phyloP scores from a whole-genome alignment of 1,140 invertebrate species.

The Aphelenchoides fujianensis region DNA sequence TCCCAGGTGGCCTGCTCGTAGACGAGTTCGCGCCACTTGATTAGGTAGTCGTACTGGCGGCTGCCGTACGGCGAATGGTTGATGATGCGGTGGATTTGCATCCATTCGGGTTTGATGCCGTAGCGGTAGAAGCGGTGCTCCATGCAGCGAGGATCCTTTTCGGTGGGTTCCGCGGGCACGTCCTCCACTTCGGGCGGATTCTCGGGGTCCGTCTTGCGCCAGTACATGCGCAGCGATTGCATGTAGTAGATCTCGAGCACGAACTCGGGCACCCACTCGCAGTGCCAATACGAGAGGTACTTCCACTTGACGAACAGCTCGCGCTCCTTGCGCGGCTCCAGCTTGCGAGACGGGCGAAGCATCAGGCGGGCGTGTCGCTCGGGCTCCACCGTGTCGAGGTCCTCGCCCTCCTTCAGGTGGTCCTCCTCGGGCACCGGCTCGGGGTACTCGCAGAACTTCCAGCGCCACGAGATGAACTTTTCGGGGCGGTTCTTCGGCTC shows the following conservation, averaged over 20 bases:
- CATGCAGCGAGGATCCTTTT: conserved; percentile 62
- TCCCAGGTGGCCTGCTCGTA: conserved; percentile 99
- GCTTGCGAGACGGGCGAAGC: conserved; percentile 52
- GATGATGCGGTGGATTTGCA: conserved; percentile 86
- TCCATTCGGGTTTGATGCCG: conserved; percentile 95
- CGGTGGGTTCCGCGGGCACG: conserved; percentile 54
- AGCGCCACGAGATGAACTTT: conserved; percentile 94
- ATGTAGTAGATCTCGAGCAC: conserved; percentile 95
- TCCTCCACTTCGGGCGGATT: conserved; percentile 91
- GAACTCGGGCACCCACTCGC: conserved; percentile 92
- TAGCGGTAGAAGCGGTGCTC: conserved; percentile 69
- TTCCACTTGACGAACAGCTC: conserved; percentile 98
- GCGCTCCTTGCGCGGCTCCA: conserved; percentile 67
- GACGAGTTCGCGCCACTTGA: conserved; percentile 96
- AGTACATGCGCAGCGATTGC: conserved; percentile 86
- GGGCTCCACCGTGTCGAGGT: conserved; percentile 43
- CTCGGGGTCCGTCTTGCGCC: conserved; percentile 93
- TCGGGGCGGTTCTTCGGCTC: conserved; percentile 81
- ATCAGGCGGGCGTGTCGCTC: conserved; percentile 37
- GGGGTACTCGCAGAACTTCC: conserved; percentile 63
- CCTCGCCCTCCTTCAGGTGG: conserved; percentile 67
- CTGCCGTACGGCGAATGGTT: conserved; percentile 70
- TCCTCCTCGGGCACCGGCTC: conserved; percentile 52
- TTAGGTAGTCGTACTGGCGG: conserved; percentile 72
- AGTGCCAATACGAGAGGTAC: conserved; percentile 96